phyloP scores from a whole-genome alignment of 2,113 vertebrate genomes.

The Sinosuthora webbiana region DNA sequence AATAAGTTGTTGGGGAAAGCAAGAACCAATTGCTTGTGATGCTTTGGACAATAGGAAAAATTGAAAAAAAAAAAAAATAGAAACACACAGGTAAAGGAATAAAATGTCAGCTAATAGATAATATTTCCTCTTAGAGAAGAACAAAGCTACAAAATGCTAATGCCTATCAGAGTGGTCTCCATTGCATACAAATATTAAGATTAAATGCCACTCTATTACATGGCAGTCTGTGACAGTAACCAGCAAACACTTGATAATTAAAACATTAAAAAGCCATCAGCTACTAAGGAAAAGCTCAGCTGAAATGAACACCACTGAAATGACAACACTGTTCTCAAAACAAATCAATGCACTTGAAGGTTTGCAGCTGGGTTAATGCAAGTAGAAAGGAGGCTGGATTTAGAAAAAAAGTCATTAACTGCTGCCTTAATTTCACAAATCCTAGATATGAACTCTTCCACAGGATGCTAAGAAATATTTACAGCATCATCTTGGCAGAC shows the following conservation, averaged over 20 bases:
- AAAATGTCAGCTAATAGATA: not conserved
- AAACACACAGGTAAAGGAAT: not conserved
- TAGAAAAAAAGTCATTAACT: not conserved
- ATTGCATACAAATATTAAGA: not conserved
- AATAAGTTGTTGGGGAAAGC: not conserved
- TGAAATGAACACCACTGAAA: not conserved
- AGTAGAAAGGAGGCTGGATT: not conserved
- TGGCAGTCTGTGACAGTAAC: not conserved
- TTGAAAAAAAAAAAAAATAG: not conserved
- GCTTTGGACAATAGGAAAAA: not conserved
- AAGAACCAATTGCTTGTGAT: not conserved
- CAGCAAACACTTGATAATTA: not conserved
- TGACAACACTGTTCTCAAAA: not conserved
- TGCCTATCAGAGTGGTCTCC: not conserved
- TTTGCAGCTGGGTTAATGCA: not conserved
- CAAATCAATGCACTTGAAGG: not conserved
- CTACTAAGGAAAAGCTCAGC: not conserved
- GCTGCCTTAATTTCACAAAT: not conserved
- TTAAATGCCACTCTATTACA: not conserved
- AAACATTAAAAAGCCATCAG: not conserved
- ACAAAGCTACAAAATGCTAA: not conserved
- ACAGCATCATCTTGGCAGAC: not conserved
- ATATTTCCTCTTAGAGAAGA: not conserved
- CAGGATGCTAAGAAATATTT: not conserved
- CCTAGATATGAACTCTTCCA: accelerated